phyloP scores from a whole-genome alignment of 2,797 vertebrate species.

The Vireo griseus region DNA sequence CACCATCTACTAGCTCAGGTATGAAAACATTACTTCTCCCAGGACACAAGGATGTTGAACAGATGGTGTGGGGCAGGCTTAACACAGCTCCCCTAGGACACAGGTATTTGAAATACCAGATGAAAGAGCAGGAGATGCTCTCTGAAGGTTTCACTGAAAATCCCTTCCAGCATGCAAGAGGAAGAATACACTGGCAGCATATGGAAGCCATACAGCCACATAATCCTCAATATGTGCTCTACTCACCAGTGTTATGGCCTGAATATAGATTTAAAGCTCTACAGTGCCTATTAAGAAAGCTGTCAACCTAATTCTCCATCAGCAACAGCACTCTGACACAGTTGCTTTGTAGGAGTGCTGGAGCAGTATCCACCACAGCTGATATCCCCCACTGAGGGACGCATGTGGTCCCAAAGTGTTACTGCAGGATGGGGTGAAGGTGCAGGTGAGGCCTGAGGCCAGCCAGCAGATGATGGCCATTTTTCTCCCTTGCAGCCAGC shows the following conservation, averaged over 20 bases:
- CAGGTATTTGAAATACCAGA: neutral
- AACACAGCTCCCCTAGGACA: neutral
- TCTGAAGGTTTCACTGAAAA: neutral
- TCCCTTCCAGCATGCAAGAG: neutral
- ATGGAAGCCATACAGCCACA: neutral
- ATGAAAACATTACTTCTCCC: neutral
- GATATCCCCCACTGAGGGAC: neutral
- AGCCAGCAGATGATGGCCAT: neutral
- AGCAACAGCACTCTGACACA: neutral
- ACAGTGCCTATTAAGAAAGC: neutral
- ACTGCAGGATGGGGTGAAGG: neutral
- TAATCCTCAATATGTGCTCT: neutral
- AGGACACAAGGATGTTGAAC: neutral
- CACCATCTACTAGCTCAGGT: neutral
- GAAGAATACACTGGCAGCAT: neutral
- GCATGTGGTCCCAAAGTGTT: fast-evolving
- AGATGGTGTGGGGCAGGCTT: neutral
- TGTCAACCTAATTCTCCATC: neutral
- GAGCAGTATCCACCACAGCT: neutral
- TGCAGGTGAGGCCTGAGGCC: neutral
- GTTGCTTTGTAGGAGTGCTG: neutral
- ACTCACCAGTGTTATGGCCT: neutral
- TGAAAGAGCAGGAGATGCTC: neutral
- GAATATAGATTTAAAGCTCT: neutral
- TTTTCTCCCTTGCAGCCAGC: neutral